phyloP scores from a whole-genome alignment of 1,140 invertebrate species.

The Thalassaphorura encarpata region DNA sequence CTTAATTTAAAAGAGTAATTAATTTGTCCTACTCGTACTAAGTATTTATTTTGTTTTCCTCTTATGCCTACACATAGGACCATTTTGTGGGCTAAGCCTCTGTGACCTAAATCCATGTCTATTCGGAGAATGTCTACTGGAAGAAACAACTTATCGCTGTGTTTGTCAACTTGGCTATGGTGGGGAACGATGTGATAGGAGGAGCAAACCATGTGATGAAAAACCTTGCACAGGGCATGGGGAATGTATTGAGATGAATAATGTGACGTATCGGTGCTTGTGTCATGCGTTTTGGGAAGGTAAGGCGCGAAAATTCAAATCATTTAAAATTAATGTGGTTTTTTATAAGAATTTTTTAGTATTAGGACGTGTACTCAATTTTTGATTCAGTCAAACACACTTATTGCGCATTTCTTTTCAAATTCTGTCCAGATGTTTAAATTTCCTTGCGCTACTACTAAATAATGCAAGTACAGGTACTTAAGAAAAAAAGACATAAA shows the following conservation, averaged over 20 bases:
- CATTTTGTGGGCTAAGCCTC: constrained; percentile 56
- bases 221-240: constrained; percentile 60
- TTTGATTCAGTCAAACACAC: not conserved
- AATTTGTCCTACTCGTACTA: no score
- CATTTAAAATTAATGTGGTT: not conserved
- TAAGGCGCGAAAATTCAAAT: constrained; percentile 32
- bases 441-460: constrained; percentile 5
- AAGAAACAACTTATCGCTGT: constrained; percentile 40
- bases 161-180: constrained; percentile 47
- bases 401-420: not conserved
- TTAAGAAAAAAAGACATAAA: no score
- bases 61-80: constrained; percentile 45
- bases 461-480: no score
- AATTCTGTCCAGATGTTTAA: not conserved
- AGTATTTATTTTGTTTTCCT: no score
- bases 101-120: constrained; percentile 60
- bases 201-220: constrained; percentile 53
- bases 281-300: constrained; percentile 65
- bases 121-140: constrained; percentile 54
- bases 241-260: constrained; percentile 50
- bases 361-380: no score
- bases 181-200: constrained; percentile 47
- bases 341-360: no score
- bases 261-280: constrained; percentile 51
- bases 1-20: no score